Conservation (phyloP, 2,888 invertebrate genomes). For the Trachelus tabidus region DNA sequence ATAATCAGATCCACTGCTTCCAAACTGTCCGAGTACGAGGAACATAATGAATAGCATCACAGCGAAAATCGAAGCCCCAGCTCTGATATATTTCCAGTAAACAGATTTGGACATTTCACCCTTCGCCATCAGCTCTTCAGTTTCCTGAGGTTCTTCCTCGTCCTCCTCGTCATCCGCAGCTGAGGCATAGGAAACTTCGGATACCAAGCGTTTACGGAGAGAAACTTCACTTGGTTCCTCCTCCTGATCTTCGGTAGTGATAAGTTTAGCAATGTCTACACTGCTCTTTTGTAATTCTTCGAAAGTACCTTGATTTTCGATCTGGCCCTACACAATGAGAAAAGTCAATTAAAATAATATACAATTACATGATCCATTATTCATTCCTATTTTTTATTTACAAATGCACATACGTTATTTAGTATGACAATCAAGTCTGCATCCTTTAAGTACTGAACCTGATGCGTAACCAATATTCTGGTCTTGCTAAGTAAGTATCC, state of each 20-base stretch:
- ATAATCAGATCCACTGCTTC: conserved; percentile 79
- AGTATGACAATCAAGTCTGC: conserved; percentile 75
- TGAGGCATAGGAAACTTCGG: conserved; percentile 16
- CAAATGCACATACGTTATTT: conserved; percentile 71
- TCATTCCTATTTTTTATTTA: conserved; percentile 26
- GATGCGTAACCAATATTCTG: conserved; percentile 85
- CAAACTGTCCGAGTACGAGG: conserved; percentile 75
- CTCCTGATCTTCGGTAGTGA: background rate
- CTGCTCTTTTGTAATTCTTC: conserved; percentile 70
- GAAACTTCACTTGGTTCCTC: background rate
- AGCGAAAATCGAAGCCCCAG: conserved; percentile 73
- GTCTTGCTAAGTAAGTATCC: conserved; percentile 75
- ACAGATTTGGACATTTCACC: conserved; percentile 74
- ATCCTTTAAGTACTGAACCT: conserved; percentile 80
- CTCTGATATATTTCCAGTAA: conserved; percentile 77
- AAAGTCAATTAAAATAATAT: background rate
- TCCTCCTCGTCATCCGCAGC: conserved; percentile 51
- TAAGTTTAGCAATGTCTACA: conserved; percentile 57
- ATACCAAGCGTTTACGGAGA: conserved; percentile 9
- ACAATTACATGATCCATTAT: background rate
- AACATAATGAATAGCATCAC: conserved; percentile 70
- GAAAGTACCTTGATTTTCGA: conserved; percentile 72
- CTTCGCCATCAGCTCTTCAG: conserved; percentile 74
- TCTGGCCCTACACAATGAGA: conserved; percentile 69
- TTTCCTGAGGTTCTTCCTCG: conserved; percentile 70